A percentile compares a stretch with the other conserved stretches of the same genome.
phyloP scores from a whole-genome alignment of 92 coral and sea anemone species.

The Porites evermanni region DNA sequence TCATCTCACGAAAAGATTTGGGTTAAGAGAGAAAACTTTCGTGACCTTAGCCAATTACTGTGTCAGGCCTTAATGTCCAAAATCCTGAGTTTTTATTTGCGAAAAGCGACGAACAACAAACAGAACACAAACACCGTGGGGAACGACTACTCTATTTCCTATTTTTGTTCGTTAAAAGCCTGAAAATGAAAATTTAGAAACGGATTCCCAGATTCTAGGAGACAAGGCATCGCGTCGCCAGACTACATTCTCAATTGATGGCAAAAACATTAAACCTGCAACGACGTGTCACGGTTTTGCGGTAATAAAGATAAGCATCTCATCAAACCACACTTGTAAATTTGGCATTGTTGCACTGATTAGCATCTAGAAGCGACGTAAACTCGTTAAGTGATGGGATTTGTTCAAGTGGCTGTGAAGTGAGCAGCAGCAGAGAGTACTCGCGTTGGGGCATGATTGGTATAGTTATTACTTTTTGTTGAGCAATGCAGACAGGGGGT shows the following conservation, averaged over 20 bases:
- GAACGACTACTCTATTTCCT: neutral
- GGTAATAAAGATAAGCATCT: constrained; percentile 1
- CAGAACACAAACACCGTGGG: neutral
- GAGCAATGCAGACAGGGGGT: neutral
- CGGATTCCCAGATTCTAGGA: too few species aligned
- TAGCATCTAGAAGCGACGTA: constrained; percentile 21
- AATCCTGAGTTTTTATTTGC: neutral
- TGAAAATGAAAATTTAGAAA: too few species aligned
- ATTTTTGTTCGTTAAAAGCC: too few species aligned
- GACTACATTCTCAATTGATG: too few species aligned
- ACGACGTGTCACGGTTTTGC: neutral
- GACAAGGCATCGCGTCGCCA: too few species aligned
- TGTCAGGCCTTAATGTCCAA: neutral
- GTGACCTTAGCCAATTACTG: neutral
- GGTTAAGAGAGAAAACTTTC: neutral
- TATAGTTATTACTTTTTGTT: neutral
- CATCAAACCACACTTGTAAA: constrained; percentile 30
- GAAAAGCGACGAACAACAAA: neutral
- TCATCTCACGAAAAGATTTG: constrained; percentile 21
- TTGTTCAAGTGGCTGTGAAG: constrained; percentile 10
- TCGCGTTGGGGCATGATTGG: neutral
- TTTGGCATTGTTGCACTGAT: constrained; percentile 15
- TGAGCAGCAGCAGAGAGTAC: neutral
- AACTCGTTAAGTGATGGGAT: constrained; percentile 6
- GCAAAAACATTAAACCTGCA: too few species aligned